These are phyloP conservation scores for Anguilla japonica DNA, from an alignment of 2,113 vertebrate species.

Conservation along the genomic window DNA sequence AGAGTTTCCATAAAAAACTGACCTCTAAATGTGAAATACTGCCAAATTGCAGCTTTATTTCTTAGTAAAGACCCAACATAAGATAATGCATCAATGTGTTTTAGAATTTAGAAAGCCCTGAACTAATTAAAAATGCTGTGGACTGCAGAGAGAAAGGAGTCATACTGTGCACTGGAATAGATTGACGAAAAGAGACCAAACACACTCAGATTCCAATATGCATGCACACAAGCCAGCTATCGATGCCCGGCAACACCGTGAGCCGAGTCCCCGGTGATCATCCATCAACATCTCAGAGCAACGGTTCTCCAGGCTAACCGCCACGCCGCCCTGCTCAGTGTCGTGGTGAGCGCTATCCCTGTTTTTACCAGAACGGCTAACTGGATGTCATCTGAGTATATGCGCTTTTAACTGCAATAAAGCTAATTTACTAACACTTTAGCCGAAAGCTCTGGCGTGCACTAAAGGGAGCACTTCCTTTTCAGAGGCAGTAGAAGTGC, in stretches of 20 bases:
- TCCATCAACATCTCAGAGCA: constrained; percentile 72
- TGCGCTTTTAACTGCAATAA: neutral
- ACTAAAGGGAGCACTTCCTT: neutral
- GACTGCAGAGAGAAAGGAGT: neutral
- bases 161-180: neutral
- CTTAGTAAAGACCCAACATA: too few relatives aligned
- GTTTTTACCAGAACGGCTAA: neutral
- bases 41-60: too few relatives aligned
- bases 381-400: neutral
- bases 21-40: too few relatives aligned
- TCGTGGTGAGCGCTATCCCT: constrained; percentile 13
- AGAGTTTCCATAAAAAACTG: too few relatives aligned
- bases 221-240: constrained; percentile 49
- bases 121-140: neutral
- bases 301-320: constrained; percentile 52
- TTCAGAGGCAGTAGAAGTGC: neutral
- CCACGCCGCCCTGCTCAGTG: constrained; percentile 40
- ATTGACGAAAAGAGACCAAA: constrained; percentile 24
- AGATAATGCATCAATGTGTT: too few relatives aligned
- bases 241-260: constrained; percentile 56
- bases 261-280: constrained; percentile 62
- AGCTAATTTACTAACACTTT: neutral
- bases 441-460: constrained; percentile 3
- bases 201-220: constrained; percentile 61
- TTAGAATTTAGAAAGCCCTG: too few relatives aligned